Percentiles rank a stretch among this genome's conserved stretches.
phyloP scores from a whole-genome alignment of 2,797 vertebrate species.

The Chaetophractus vellerosus region DNA sequence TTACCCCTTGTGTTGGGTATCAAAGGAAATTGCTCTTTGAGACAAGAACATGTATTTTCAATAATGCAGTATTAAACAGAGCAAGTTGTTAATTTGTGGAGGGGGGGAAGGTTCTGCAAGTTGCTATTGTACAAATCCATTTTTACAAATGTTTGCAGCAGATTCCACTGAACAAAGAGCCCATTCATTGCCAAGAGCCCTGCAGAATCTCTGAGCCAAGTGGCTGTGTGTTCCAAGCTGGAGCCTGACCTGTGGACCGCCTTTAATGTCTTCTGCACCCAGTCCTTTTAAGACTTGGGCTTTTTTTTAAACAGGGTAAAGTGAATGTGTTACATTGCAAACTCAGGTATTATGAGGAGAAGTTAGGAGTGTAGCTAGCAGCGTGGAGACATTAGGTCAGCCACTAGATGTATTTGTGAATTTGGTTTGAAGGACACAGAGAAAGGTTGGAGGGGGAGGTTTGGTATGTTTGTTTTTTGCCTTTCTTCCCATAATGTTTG shows the following conservation, averaged over 20 bases:
- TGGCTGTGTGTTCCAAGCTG: conserved; percentile 70
- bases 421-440: conserved; percentile 92
- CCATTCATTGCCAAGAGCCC: conserved; percentile 83
- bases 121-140: conserved; percentile 84
- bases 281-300: conserved; percentile 92
- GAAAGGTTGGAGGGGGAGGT: conserved; percentile 86
- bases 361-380: conserved; percentile 93
- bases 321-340: conserved; percentile 95
- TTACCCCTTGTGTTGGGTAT: conserved; percentile 54
- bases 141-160: conserved; percentile 87
- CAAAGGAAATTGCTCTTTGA: conserved; percentile 75
- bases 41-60: conserved; percentile 70
- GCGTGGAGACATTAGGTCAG: conserved; percentile 94
- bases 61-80: conserved; percentile 78
- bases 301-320: conserved; percentile 98
- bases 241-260: conserved; percentile 82
- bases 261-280: conserved; percentile 91
- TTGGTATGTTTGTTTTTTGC: conserved; percentile 82
- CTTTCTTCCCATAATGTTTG: conserved; percentile 86
- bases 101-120: conserved; percentile 77
- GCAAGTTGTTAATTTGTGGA: conserved; percentile 81
- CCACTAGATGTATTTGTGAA: conserved; percentile 91
- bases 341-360: conserved; percentile 94
- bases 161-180: conserved; percentile 84
- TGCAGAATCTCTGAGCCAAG: conserved; percentile 83